Conservation (phyloP, 2,113 vertebrate species). For the Lepus timidus region DNA sequence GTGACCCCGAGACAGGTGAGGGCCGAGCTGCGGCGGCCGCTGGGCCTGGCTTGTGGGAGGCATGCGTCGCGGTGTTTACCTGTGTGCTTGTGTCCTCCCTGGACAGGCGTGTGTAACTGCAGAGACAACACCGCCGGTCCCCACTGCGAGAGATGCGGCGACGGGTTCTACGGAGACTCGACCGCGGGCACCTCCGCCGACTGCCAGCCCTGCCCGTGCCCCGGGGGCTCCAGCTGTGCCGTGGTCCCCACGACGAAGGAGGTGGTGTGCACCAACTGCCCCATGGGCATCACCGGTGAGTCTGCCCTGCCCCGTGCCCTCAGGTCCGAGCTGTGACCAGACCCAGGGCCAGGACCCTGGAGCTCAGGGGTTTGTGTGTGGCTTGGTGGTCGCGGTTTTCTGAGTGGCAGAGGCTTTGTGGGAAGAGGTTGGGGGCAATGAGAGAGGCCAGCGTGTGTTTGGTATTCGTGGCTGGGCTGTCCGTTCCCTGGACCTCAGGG, state of each 20-base stretch:
- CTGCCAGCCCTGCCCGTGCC: conserved; percentile 95
- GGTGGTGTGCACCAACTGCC: conserved; percentile 98
- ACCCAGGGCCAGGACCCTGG: rapidly evolving
- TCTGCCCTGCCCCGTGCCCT: not conserved
- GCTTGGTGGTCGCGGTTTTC: not conserved
- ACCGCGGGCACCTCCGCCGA: conserved; percentile 89
- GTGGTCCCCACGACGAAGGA: conserved; percentile 93
- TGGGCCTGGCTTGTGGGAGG: not conserved
- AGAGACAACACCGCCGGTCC: conserved; percentile 93
- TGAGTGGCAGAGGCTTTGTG: not conserved
- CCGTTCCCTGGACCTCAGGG: no score
- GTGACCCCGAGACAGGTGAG: conserved; percentile 92
- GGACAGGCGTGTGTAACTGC: conserved; percentile 93
- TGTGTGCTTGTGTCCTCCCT: not conserved
- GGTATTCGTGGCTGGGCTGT: not conserved
- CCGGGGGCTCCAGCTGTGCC: conserved; percentile 93
- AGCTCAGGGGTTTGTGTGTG: not conserved
- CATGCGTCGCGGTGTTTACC: no score
- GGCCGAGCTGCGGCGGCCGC: not conserved
- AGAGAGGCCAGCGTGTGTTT: no score
- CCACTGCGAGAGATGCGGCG: conserved; percentile 95
- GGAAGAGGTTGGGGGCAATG: no score
- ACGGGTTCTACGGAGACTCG: conserved; percentile 96
- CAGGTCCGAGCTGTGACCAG: no score
- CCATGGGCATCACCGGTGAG: conserved; percentile 94